Conservation (phyloP, 2,113 vertebrate genomes). For the Platichthys flesus region DNA sequence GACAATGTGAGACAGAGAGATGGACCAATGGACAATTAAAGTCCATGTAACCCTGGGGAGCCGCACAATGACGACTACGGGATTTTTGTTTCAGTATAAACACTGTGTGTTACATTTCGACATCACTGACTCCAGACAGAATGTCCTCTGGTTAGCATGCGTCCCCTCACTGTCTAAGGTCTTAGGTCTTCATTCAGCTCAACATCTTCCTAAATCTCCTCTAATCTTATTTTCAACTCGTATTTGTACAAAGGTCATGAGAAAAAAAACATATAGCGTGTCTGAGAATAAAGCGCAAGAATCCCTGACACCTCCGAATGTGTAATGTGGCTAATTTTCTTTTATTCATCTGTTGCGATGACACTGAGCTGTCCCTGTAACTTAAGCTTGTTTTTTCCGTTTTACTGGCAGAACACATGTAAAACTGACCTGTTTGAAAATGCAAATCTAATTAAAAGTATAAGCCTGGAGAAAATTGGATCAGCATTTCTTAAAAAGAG, state of each 20-base stretch:
- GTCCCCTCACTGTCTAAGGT: too few relatives aligned
- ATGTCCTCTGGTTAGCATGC: not conserved
- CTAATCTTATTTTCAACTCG: conserved; percentile 39
- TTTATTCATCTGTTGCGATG: conserved; percentile 37
- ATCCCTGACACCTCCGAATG: conserved; percentile 50
- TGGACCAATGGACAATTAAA: not conserved
- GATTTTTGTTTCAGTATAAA: not conserved
- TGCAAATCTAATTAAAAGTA: conserved; percentile 74
- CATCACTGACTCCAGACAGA: not conserved
- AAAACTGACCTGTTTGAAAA: conserved; percentile 57
- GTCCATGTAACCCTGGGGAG: not conserved
- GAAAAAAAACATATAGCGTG: conserved; percentile 36
- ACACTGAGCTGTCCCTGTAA: conserved; percentile 39
- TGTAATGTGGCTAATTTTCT: conserved; percentile 45
- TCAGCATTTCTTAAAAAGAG: conserved; percentile 53
- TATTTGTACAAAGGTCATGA: conserved; percentile 59
- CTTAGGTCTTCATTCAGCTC: too few relatives aligned
- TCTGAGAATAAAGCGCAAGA: conserved; percentile 16
- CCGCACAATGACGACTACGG: not conserved
- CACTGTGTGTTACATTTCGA: not conserved
- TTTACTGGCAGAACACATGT: conserved; percentile 61
- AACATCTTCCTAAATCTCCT: too few relatives aligned
- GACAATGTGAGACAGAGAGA: not conserved
- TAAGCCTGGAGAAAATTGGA: conserved; percentile 61
- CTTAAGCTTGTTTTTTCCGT: conserved; percentile 65